Evolutionary conservation across 2,113 vertebrate species (phyloP).

Genomic region (Siniperca chuatsi): DNA sequence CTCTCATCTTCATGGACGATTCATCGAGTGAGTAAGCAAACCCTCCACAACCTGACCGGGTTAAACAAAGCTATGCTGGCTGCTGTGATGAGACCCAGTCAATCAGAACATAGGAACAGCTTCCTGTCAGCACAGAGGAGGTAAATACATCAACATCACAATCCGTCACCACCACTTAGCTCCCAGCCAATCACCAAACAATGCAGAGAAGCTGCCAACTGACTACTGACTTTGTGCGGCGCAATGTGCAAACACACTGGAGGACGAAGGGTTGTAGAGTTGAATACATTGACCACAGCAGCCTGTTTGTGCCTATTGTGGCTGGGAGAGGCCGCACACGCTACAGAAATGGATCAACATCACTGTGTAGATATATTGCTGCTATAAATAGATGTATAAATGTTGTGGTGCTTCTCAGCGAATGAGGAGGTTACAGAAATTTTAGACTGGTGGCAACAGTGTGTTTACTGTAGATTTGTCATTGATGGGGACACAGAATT

Average conservation of each 20-base stretch:
- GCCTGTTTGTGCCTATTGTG: constrained; percentile 39
- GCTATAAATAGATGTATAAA: constrained; percentile 56
- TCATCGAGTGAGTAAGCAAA: constrained; percentile 81
- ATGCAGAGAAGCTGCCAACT: constrained; percentile 56
- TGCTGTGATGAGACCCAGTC: constrained; percentile 70
- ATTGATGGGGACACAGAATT: constrained; percentile 9
- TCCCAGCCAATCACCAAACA: constrained; percentile 76
- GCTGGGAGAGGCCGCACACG: constrained; percentile 14
- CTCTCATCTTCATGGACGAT: constrained; percentile 78
- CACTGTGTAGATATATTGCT: constrained; percentile 42
- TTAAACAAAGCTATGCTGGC: constrained; percentile 79
- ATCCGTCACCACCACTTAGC: constrained; percentile 75
- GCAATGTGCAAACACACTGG: constrained; percentile 48
- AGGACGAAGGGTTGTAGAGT: constrained; percentile 54
- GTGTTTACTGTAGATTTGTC: not conserved
- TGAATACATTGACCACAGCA: constrained; percentile 53
- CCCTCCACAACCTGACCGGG: constrained; percentile 64
- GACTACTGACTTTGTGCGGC: constrained; percentile 56
- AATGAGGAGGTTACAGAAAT: not conserved
- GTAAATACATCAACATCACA: constrained; percentile 82
- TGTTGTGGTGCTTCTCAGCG: constrained; percentile 12
- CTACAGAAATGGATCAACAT: constrained; percentile 52
- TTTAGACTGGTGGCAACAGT: constrained; percentile 4
- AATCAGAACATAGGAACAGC: constrained; percentile 70
- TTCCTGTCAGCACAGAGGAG: constrained; percentile 73